Conservation (phyloP, 2,888 invertebrate species). For the Drosophila koepferae region DNA sequence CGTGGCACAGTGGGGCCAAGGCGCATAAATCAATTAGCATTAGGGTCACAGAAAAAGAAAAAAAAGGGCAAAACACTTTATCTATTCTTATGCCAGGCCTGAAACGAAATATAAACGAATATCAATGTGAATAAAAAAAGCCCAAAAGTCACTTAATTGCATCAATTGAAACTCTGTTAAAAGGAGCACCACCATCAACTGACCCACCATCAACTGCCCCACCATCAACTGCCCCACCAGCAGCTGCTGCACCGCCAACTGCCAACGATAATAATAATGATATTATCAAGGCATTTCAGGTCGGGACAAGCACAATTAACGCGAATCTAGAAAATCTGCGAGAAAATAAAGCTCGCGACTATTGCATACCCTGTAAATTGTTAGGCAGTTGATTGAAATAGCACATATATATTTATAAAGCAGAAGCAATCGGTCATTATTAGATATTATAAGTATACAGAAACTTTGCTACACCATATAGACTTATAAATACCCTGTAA, state of each 20-base stretch:
- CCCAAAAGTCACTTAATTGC: constrained; percentile 75
- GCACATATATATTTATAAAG: too few species aligned
- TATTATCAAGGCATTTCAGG: not conserved
- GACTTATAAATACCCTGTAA: too few species aligned
- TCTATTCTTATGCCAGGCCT: constrained; percentile 46
- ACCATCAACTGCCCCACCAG: constrained; percentile 3
- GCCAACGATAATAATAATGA: constrained; percentile 7
- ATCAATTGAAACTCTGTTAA: constrained; percentile 70
- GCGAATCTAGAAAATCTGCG: constrained; percentile 4
- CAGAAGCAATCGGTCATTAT: too few species aligned
- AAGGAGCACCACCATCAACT: constrained; percentile 30
- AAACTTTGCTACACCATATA: too few species aligned
- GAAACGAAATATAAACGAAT: not conserved
- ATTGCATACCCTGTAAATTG: constrained; percentile 4
- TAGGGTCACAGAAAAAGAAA: constrained; percentile 23
- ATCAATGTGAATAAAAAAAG: constrained; percentile 56
- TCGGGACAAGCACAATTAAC: constrained; percentile 26
- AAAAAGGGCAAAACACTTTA: constrained; percentile 60
- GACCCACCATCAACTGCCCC: too few species aligned
- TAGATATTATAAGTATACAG: too few species aligned
- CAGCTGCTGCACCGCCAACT: not conserved
- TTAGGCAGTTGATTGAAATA: not conserved
- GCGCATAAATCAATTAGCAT: constrained; percentile 72
- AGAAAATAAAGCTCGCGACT: not conserved
- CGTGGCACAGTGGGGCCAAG: constrained; percentile 19